Percentiles rank a stretch among this genome's conserved stretches.
Conservation (phyloP, 2,797 vertebrate genomes). For the Saxicola maurus region DNA sequence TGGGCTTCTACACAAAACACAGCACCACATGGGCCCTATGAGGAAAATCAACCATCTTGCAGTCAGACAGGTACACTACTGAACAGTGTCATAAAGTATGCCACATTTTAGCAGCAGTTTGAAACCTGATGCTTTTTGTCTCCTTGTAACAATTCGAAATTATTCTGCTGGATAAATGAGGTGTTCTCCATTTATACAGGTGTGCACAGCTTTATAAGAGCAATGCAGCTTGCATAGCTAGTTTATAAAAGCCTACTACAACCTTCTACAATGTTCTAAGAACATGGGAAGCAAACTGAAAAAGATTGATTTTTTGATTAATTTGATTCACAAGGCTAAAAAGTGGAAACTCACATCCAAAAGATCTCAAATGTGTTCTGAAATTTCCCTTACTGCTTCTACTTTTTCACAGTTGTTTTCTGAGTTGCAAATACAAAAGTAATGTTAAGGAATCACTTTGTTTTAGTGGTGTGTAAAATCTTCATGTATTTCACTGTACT, state of each 20-base stretch:
- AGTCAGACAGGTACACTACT: neutral
- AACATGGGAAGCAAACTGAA: too few relatives aligned
- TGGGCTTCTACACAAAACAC: accelerated
- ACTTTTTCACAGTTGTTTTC: neutral
- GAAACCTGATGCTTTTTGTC: too few relatives aligned
- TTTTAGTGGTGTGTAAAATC: neutral
- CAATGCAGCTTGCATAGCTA: too few relatives aligned
- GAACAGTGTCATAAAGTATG: too few relatives aligned
- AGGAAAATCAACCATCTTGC: neutral
- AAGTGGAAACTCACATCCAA: neutral
- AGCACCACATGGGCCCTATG: accelerated
- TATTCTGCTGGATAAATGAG: too few relatives aligned
- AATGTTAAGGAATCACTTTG: neutral
- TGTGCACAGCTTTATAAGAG: too few relatives aligned
- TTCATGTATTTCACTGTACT: neutral
- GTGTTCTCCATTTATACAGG: too few relatives aligned
- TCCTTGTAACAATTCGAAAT: too few relatives aligned
- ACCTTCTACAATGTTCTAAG: too few relatives aligned
- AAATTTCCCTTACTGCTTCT: neutral
- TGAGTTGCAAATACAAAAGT: neutral
- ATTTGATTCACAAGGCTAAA: neutral
- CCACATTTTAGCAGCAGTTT: too few relatives aligned
- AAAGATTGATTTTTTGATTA: neutral
- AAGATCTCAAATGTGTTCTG: neutral
- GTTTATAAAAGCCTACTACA: too few relatives aligned